Evolutionary conservation across 2,113 vertebrate genomes (phyloP), one percentile per base, ranked within the genome.

Genomic region (Heteronetta atricapilla): DNA sequence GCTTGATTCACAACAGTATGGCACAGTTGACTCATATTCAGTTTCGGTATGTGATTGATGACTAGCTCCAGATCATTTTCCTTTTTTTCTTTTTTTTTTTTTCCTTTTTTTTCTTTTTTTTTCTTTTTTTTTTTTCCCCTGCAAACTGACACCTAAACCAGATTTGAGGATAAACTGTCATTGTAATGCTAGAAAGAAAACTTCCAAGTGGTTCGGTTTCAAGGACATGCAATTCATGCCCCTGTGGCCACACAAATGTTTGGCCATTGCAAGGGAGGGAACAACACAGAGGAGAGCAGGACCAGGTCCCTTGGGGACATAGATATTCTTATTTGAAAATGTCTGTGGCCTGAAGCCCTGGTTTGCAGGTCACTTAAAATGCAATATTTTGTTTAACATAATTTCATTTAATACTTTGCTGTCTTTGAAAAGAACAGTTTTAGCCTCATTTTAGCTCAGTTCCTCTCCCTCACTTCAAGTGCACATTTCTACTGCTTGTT

Each of bases 151-250:
- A 62, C 74, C 33, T 38, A 29, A 58, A 46, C 9, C 33, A 73
- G 76, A 8, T 19, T 40, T 44, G 11, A 76, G 67, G 31, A 72
- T 31, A 79, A 64, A 58, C 58, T 75, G 64, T 15, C 70, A n/a
- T 62, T 63, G 46, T 36, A 34, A 40, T 0, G 0, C 8, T n/a
- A 50, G 21, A 33, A 42, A 29, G 2, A 7, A 12, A 42, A 40
- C 16, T 55, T 75, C 34, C 60, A 62, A 56, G 50, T 13, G 6
- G 4, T 44, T 82, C 23, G 4, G 13, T 70, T 74, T 13, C 29
- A 46, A 55, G 23, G 56, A 56, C 26, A 7, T 36, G 19, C 19
- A 26, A 62, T 13, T 38, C 38, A 26, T 9, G 6, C n/a, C 28
- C 7, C 68, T 52, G 23, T 11, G 5, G n/a, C 68, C 58, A 56